Conservation (phyloP, 2,797 vertebrate genomes). For the Fistularia tabacaria region DNA sequence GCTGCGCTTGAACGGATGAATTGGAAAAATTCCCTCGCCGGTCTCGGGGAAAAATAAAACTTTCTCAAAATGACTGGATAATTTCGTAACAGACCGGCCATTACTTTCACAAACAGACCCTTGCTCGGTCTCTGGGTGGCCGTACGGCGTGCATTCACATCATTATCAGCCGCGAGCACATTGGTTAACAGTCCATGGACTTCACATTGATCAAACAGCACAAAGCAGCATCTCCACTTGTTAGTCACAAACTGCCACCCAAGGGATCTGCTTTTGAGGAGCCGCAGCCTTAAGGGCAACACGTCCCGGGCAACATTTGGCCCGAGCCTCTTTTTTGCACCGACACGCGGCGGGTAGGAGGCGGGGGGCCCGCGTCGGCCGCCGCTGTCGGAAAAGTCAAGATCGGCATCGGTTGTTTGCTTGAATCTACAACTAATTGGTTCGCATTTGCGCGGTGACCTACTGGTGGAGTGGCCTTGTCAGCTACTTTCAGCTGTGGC, state of each 20-base stretch:
- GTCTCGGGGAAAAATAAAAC: slow-evolving; percentile 13
- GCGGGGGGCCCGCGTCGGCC: slow-evolving; percentile 1
- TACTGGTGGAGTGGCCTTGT: slow-evolving; percentile 65
- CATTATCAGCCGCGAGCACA: slow-evolving; percentile 29
- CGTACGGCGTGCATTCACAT: neutral
- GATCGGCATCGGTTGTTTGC: slow-evolving; percentile 47
- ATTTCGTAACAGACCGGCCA: too few relatives aligned
- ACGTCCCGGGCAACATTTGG: slow-evolving; percentile 46
- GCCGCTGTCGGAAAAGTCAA: slow-evolving; percentile 25
- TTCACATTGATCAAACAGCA: slow-evolving; percentile 35
- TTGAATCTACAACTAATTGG: slow-evolving; percentile 69
- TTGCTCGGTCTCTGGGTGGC: slow-evolving; percentile 10
- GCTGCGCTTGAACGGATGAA: neutral
- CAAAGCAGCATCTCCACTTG: slow-evolving; percentile 42
- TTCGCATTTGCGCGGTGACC: slow-evolving; percentile 68
- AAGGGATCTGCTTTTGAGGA: slow-evolving; percentile 40
- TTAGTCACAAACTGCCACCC: slow-evolving; percentile 50
- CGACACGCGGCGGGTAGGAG: slow-evolving; percentile 16
- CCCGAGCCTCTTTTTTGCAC: slow-evolving; percentile 24
- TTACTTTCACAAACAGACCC: slow-evolving; percentile 21
- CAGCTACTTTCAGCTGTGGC: slow-evolving; percentile 61
- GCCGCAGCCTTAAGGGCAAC: slow-evolving; percentile 41
- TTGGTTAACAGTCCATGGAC: slow-evolving; percentile 30
- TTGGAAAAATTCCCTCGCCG: neutral
- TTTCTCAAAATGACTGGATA: slow-evolving; percentile 2